Evolutionary conservation across 2,797 vertebrate species (phyloP).

Genomic region (Takifugu ocellatus): DNA sequence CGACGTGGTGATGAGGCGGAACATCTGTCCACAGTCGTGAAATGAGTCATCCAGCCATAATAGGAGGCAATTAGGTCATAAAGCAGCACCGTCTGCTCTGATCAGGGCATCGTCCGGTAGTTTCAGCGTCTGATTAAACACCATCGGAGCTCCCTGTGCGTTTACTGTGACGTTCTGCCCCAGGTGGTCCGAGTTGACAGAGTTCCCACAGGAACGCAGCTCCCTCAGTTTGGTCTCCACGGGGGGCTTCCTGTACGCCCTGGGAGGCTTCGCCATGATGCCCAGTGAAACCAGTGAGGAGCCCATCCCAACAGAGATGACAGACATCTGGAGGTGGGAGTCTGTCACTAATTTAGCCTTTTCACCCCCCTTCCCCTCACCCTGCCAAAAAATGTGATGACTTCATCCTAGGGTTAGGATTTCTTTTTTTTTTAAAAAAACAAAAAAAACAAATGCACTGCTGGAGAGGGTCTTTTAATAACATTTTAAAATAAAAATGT

Average conservation of each 20-base stretch:
- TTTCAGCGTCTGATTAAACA: slow-evolving; percentile 9
- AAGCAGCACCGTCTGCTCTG: slow-evolving; percentile 15
- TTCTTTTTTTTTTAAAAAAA: too few relatives aligned
- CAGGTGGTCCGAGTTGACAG: slow-evolving; percentile 89
- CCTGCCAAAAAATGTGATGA: too few relatives aligned
- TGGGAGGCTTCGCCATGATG: slow-evolving; percentile 91
- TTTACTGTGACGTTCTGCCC: slow-evolving; percentile 5
- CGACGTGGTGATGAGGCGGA: slow-evolving; percentile 1
- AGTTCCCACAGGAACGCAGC: slow-evolving; percentile 95
- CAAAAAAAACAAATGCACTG: too few relatives aligned
- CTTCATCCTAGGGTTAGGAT: too few relatives aligned
- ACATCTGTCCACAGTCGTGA: slow-evolving; percentile 23
- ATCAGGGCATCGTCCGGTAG: slow-evolving; percentile 6
- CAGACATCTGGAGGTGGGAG: slow-evolving; percentile 92
- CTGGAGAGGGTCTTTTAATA: too few relatives aligned
- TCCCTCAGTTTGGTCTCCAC: slow-evolving; percentile 86
- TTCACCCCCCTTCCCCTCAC: too few relatives aligned
- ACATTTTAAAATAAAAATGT: too few relatives aligned
- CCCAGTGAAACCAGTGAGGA: slow-evolving; percentile 86
- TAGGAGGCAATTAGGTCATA: slow-evolving; percentile 28
- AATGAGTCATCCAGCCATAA: slow-evolving; percentile 28
- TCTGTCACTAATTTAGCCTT: not conserved
- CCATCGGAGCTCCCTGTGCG: not conserved
- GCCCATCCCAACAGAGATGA: slow-evolving; percentile 90
- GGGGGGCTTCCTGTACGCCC: slow-evolving; percentile 81